A percentile compares a stretch with the other conserved stretches of the same genome.
Conservation (phyloP, 2,888 invertebrate genomes). For the Clitarchus hookeri region DNA sequence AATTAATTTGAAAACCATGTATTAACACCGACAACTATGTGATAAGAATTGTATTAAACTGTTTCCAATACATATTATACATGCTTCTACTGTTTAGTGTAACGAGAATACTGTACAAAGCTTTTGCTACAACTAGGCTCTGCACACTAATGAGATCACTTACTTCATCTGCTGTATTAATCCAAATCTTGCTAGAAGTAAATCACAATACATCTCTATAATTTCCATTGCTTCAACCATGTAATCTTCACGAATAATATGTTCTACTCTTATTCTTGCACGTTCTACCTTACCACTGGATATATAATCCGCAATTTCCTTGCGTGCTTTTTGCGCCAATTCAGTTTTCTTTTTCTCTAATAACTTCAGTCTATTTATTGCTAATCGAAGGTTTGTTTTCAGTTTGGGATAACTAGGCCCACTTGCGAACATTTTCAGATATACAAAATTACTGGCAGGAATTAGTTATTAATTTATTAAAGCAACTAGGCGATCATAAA, state of each 20-base stretch:
- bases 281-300: constrained; percentile 81
- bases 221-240: constrained; percentile 99
- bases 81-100: no score
- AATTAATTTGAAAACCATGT: no score
- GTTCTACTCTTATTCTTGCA: constrained; percentile 97
- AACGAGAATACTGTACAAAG: no score
- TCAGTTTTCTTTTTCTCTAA: constrained; percentile 98
- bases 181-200: constrained; percentile 94
- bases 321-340: constrained; percentile 90
- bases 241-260: constrained; percentile 98
- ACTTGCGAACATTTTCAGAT: constrained; percentile 79
- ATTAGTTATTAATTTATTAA: neutral
- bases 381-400: constrained; percentile 92
- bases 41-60: no score
- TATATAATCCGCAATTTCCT: constrained; percentile 97
- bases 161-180: constrained; percentile 96
- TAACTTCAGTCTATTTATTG: constrained; percentile 91
- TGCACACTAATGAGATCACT: constrained; percentile 43
- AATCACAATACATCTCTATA: constrained; percentile 98
- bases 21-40: no score
- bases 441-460: neutral
- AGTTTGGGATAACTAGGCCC: constrained; percentile 93
- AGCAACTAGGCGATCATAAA: no score
- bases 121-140: no score
- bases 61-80: no score